These are phyloP conservation scores for Apodemus speciosus DNA, from an alignment of 2,113 vertebrate species.

Conservation along the genomic window DNA sequence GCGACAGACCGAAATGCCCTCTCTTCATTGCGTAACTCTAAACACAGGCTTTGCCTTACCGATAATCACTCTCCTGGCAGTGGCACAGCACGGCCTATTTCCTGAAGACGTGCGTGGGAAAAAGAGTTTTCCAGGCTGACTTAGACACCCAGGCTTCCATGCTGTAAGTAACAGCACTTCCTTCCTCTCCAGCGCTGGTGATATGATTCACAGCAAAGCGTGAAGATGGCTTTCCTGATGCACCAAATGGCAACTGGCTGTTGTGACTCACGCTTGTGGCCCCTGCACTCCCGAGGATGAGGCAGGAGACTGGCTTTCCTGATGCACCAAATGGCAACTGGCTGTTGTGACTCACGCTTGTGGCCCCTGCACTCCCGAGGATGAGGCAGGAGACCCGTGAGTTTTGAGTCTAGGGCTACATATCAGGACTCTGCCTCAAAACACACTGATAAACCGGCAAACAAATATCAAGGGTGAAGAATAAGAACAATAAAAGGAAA, in stretches of 20 bases:
- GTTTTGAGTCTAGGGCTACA: not conserved
- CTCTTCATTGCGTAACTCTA: conserved; percentile 14
- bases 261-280: not conserved
- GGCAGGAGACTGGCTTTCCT: not conserved
- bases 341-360: not conserved
- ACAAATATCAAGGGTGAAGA: not conserved
- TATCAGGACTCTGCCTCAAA: not conserved
- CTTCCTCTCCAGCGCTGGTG: not conserved
- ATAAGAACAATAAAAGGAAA: not conserved
- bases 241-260: not conserved
- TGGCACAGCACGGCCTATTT: conserved; percentile 38
- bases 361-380: not conserved
- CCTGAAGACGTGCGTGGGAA: conserved; percentile 26
- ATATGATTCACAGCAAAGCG: not conserved
- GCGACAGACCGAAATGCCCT: not conserved
- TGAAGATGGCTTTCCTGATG: not conserved
- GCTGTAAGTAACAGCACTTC: not conserved
- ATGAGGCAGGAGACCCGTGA: not conserved
- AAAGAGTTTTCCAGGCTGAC: conserved; percentile 7
- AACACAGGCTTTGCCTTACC: conserved; percentile 46
- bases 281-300: not conserved
- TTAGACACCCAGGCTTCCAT: not conserved
- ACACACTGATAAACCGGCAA: not conserved
- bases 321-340: not conserved
- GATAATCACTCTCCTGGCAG: conserved; percentile 12